These are phyloP conservation scores for Archaeoteleia sp. DNA, from an alignment of 2,888 invertebrate genomes.

Conservation along the genomic window DNA sequence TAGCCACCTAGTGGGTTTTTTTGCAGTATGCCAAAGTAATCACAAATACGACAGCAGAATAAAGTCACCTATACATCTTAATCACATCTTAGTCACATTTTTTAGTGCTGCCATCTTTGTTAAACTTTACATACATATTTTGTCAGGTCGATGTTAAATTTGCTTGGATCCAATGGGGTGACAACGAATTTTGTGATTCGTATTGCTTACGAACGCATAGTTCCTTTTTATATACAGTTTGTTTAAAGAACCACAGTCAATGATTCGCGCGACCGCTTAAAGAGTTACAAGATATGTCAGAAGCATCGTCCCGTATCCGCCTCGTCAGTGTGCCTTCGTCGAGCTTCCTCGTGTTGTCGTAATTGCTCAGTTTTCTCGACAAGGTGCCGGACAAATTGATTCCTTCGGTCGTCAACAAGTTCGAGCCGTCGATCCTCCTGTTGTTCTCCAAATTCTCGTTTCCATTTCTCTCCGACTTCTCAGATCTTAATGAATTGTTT, in stretches of 20 bases:
- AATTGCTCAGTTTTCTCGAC: conserved; percentile 65
- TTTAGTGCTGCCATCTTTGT: too few species aligned
- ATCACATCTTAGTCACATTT: too few species aligned
- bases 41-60: too few species aligned
- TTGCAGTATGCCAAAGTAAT: too few species aligned
- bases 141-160: too few species aligned
- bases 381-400: conserved; percentile 65
- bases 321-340: conserved; percentile 64
- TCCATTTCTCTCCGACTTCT: conserved; percentile 65
- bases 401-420: conserved; percentile 61
- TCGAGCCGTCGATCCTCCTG: conserved; percentile 58
- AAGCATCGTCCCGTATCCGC: conserved; percentile 63
- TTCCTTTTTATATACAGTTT: neutral
- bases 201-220: conserved; percentile 1
- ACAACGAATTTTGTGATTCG: neutral
- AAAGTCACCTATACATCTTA: too few species aligned
- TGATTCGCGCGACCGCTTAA: conserved; percentile 64
- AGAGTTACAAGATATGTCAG: conserved; percentile 66
- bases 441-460: conserved; percentile 68
- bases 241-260: conserved; percentile 46
- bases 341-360: conserved; percentile 65
- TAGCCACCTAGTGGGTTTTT: too few species aligned
- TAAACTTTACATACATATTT: too few species aligned
- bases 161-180: neutral
- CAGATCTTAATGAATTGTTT: conserved; percentile 65